Base-by-base conservation (phyloP, 2,888 invertebrate species). In the Zaprionus lineosus region DNA sequence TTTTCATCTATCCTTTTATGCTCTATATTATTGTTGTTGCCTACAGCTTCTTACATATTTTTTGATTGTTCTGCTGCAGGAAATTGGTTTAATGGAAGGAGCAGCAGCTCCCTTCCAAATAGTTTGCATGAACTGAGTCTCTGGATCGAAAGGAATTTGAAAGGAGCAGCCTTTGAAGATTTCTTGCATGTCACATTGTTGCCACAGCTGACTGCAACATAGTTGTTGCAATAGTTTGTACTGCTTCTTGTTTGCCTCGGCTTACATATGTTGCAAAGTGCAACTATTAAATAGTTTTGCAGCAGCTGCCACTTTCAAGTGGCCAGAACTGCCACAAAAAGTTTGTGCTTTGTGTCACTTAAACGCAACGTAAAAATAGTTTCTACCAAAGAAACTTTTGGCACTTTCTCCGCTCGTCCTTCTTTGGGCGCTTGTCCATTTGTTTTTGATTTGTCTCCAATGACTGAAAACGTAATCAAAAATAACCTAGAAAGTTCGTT, bases 171-270 rank as follows among this genome's bases (percentile, higher is more conserved):
- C n/a, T 56, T 34, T 60, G 56, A 63, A 34, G 67, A 69, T 81
- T 73, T 81, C 82, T 81, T 73, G 78, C 81, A 74, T 81, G 78
- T 71, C 82, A 79, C 84, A 84, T 81, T 79, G 84, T 84, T 79
- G 84, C 72, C 26, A 58, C 48, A 15, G 24, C 14, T 60, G 57
- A 33, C 50, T 52, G 58, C 60, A 76, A 76, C 77, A 83, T 73
- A 66, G 77, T 83, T 75, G 55, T 39, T 44, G 33, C 16, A 52
- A 46, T 51, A 43, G 50, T 59, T 66, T 39, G 15, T 19, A 29
- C 33, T 66, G 53, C 62, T 60, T 59, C 63, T 58, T 70, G 53
- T 63, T 66, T 57, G 47, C 36, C 44, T 57, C 40, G 31, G 44
- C 65, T 73, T 81, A 82, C 78, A 76, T 72, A 75, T 83, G 72